Evolutionary conservation across 2,113 vertebrate genomes (phyloP).

Genomic region (Cyprinus carpio): DNA sequence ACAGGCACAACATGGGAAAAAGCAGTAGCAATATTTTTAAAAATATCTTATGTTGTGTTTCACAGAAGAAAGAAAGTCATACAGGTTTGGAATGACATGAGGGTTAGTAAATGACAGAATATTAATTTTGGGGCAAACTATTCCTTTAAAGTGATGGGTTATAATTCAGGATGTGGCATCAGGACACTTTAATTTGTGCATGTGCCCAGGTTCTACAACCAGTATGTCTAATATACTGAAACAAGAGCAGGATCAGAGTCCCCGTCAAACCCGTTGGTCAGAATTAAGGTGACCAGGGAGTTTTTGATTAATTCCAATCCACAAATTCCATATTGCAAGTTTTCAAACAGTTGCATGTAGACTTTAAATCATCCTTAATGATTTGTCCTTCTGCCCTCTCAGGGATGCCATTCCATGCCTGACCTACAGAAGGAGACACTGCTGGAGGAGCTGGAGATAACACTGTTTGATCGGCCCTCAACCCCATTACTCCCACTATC

Average conservation of each 20-base stretch:
- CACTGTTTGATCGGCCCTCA: background rate
- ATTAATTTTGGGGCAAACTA: background rate
- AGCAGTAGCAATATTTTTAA: background rate
- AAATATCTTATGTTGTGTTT: too few relatives aligned
- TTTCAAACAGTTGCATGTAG: background rate
- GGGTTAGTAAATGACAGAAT: too few relatives aligned
- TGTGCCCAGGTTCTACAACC: conserved; percentile 7
- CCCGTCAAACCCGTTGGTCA: background rate
- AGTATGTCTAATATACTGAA: background rate
- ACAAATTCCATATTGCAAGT: background rate
- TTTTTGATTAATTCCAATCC: background rate
- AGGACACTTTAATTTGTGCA: background rate
- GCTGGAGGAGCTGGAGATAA: conserved; percentile 52
- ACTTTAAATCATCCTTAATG: background rate
- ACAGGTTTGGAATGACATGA: too few relatives aligned
- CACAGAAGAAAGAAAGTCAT: too few relatives aligned
- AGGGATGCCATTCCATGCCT: conserved; percentile 58
- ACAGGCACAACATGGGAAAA: background rate
- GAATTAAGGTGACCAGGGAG: conserved; percentile 42
- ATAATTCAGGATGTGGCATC: background rate
- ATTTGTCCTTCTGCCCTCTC: background rate
- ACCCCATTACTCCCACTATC: conserved; percentile 49
- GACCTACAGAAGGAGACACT: conserved; percentile 51
- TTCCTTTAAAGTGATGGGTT: too few relatives aligned
- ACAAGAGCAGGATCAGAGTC: conserved; percentile 4